Base-by-base conservation (phyloP, 92 coral and sea anemone species). In the Umimayanthus chanpuru region DNA sequence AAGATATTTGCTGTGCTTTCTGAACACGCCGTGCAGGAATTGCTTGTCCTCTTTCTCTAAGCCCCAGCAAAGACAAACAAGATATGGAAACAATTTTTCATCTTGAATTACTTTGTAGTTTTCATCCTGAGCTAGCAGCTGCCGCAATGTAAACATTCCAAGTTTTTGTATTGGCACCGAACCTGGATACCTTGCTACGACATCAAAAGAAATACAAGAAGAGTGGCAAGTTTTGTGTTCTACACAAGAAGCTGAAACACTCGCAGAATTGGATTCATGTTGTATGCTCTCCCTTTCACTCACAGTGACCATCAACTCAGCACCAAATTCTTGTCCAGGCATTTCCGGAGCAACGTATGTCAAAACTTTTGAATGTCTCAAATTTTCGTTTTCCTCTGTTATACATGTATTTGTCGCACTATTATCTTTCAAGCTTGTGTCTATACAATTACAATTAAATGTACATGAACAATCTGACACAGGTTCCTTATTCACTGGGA, bases 51-150 rank as follows among this genome's bases (percentile, higher is more conserved):
- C 9, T 29, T 77, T 77, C 81, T 77, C 65, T 50, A 77, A 47
- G 2, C 16, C 6, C 81, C 65, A 77, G 39, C 58, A 77, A 28
- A 77, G 81, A 77, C 81, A 77, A 28, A 77, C 64, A 43, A 77
- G 81, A n/a, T 43, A 77, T 77, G 81, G 81, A 77, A 77, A 50
- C 81, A 77, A 77, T 10, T 77, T n/a, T 9, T 77, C 81, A 3
- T 47, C 56, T 28, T 77, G 29, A n/a, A 77, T 2, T 28, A 77
- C 8, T 43, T 28, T 77, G 81, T 41, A 77, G 81, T 77, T 77
- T 43, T 77, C 81, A 77, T 77, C 81, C 65, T 23, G 81, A 23
- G 81, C 61, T 15, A 77, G n/a, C 64, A 77, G n/a, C 58, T 41
- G 81, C 9, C 58, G 58, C 15, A 77, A 39, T 8, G 65, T 47